Evolutionary conservation across 2,888 invertebrate genomes (phyloP).

Genomic region (Syrista parreyssii): DNA sequence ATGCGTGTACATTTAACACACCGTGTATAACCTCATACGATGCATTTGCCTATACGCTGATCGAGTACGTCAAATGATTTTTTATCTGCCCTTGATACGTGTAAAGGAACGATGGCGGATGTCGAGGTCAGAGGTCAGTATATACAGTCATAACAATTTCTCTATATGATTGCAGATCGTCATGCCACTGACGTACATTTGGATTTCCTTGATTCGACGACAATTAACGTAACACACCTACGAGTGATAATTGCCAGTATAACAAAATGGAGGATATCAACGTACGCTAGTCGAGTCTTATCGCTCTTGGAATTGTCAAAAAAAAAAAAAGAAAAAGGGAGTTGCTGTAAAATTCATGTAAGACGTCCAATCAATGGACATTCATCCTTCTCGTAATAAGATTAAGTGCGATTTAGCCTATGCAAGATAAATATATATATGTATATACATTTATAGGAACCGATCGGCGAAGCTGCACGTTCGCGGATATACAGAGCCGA

Average conservation of each 20-base stretch:
- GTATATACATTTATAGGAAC: background rate
- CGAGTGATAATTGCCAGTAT: background rate
- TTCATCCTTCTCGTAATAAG: background rate
- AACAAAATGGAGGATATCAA: too few species aligned
- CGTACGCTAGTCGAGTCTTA: background rate
- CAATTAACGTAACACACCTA: background rate
- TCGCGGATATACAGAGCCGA: background rate
- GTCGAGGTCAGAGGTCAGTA: constrained; percentile 14
- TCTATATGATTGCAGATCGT: background rate
- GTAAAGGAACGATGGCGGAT: constrained; percentile 16
- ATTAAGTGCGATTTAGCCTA: background rate
- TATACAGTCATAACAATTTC: background rate
- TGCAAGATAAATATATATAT: background rate
- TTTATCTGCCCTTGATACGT: constrained; percentile 7
- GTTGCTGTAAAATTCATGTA: background rate
- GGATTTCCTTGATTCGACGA: background rate
- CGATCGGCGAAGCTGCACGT: background rate
- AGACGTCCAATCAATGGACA: background rate
- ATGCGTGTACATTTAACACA: constrained; percentile 2
- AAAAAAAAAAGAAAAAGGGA: background rate
- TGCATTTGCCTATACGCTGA: constrained; percentile 14
- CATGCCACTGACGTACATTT: background rate
- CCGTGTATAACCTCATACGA: constrained; percentile 7
- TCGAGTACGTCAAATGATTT: constrained; percentile 4
- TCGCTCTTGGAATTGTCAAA: background rate